These are phyloP conservation scores for Melanargia galathea DNA, from an alignment of 2,888 invertebrate species.

Conservation along the genomic window DNA sequence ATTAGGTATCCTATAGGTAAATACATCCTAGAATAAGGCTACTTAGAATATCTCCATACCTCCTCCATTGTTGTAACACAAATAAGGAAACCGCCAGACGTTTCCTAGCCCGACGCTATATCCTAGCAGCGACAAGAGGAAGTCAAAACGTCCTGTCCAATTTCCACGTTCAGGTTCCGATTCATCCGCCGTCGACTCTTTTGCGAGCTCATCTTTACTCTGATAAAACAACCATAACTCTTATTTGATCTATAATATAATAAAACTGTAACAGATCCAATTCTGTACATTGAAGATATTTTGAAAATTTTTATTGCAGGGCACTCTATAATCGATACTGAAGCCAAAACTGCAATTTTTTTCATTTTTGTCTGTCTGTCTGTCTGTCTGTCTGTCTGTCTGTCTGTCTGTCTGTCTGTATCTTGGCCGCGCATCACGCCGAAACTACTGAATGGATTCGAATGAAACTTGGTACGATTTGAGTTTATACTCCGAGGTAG, in stretches of 20 bases:
- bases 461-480: too few species aligned
- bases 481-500: too few species aligned
- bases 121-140: conserved; percentile 86
- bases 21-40: not conserved
- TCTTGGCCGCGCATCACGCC: too few species aligned
- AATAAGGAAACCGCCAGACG: conserved; percentile 89
- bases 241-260: not conserved
- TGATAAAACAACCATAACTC: conserved; percentile 39
- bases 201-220: conserved; percentile 56
- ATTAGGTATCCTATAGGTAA: not conserved
- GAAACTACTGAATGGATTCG: too few species aligned
- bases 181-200: conserved; percentile 54
- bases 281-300: too few species aligned
- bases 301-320: too few species aligned
- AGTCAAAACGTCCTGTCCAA: conserved; percentile 89
- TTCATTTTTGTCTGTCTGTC: too few species aligned
- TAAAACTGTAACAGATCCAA: too few species aligned
- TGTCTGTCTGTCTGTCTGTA: too few species aligned
- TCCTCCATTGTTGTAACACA: conserved; percentile 89
- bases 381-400: too few species aligned
- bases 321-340: too few species aligned
- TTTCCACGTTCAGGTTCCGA: conserved; percentile 84
- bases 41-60: conserved; percentile 61
- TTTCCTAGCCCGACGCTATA: conserved; percentile 89
- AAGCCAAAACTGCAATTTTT: too few species aligned